Evolutionary conservation across 2,113 vertebrate species (phyloP).

Genomic region (Apteryx mantelli): DNA sequence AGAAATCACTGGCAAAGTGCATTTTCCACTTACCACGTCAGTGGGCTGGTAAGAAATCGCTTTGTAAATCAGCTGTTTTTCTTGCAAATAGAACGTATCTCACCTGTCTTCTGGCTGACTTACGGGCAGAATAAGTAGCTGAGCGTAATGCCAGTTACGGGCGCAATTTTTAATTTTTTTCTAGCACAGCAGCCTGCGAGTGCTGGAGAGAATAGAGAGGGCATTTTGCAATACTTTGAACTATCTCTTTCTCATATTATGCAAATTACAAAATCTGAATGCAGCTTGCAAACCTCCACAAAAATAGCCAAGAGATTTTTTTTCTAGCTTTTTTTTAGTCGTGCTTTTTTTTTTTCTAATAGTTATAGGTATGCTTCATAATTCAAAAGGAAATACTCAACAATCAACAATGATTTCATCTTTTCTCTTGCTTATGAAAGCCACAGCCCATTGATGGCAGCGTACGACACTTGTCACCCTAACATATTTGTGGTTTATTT

Average conservation of each 20-base stretch:
- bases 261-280: neutral
- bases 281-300: neutral
- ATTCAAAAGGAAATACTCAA: neutral
- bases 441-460: fast-evolving
- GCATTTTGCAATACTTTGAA: neutral
- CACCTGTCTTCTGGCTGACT: neutral
- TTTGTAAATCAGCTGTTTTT: conserved; percentile 6
- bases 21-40: neutral
- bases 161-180: neutral
- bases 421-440: neutral
- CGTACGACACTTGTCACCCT: neutral
- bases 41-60: neutral
- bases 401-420: neutral
- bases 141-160: neutral
- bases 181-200: neutral
- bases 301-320: neutral
- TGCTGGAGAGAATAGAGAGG: neutral
- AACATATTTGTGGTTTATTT: neutral
- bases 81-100: neutral
- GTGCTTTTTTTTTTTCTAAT: neutral
- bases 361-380: neutral
- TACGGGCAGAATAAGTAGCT: neutral
- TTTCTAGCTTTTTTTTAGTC: neutral
- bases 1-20: neutral
- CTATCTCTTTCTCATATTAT: neutral